Conservation (phyloP, 2,888 invertebrate species). For the Cheilosia variabilis region DNA sequence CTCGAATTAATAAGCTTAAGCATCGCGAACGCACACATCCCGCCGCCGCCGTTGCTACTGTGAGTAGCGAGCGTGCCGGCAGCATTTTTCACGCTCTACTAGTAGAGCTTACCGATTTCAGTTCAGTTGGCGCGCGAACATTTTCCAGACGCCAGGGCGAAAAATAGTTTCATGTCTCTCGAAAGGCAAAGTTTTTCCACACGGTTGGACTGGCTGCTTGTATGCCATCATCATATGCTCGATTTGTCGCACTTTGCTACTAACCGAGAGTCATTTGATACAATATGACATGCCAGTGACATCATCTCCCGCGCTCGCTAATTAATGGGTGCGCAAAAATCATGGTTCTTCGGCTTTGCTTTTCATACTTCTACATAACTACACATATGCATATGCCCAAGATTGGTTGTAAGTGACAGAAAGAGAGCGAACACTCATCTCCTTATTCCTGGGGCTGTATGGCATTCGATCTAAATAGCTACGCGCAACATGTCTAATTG, state of each 20-base stretch:
- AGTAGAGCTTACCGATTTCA: conserved; percentile 72
- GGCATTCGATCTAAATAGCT: conserved; percentile 61
- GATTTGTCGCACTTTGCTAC: conserved; percentile 47
- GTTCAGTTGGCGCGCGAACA: conserved; percentile 40
- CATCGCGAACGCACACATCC: conserved; percentile 45
- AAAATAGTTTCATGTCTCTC: conserved; percentile 57
- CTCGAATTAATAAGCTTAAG: conserved; percentile 61
- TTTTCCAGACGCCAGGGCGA: conserved; percentile 47
- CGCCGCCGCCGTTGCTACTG: conserved; percentile 2
- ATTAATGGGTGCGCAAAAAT: conserved; percentile 51
- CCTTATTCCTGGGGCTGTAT: conserved; percentile 30
- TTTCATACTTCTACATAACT: conserved; percentile 5
- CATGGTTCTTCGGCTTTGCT: conserved; percentile 24
- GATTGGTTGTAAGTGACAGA: conserved; percentile 2
- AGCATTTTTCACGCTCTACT: conserved; percentile 73
- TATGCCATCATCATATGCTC: conserved; percentile 36
- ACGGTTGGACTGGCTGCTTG: conserved; percentile 16
- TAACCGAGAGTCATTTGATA: conserved; percentile 33
- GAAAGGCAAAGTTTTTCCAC: conserved; percentile 66
- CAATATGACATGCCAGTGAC: conserved; percentile 67
- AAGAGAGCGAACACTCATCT: conserved; percentile 14
- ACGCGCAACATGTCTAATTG: conserved; percentile 79
- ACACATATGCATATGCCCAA: conserved; percentile 1
- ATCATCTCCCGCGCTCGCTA: conserved; percentile 46
- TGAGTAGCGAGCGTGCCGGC: conserved; percentile 27